Conservation (phyloP, 2,888 invertebrate genomes). For the Caradrina kadenii region DNA sequence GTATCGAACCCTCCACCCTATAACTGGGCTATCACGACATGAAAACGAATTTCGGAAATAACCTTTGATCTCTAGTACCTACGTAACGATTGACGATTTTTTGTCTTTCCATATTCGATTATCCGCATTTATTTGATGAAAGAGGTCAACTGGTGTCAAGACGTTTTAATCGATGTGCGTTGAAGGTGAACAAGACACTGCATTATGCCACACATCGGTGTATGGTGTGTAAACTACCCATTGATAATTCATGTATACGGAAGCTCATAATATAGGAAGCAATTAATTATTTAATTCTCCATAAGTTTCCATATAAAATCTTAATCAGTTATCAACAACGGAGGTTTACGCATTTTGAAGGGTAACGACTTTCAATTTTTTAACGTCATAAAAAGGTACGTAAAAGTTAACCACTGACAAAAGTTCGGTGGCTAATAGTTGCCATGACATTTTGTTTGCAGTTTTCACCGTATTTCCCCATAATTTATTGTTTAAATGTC, state of each 20-base stretch:
- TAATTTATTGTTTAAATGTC: conserved; percentile 29
- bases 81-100: conserved; percentile 9
- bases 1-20: too few species aligned
- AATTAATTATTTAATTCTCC: conserved; percentile 47
- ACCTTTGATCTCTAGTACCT: conserved; percentile 4
- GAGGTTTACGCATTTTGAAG: conserved; percentile 62
- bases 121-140: conserved; percentile 24
- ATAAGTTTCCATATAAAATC: conserved; percentile 41
- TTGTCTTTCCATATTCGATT: conserved; percentile 1
- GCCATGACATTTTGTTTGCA: conserved; percentile 55
- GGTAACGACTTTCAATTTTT: conserved; percentile 71
- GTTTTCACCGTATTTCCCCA: conserved; percentile 13
- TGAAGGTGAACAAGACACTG: conserved; percentile 51
- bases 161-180: conserved; percentile 19
- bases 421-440: neutral
- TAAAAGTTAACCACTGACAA: conserved; percentile 36
- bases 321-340: conserved; percentile 42
- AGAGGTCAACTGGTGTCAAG: conserved; percentile 27
- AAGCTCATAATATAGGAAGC: conserved; percentile 65
- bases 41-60: conserved; percentile 5
- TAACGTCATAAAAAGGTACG: conserved; percentile 49
- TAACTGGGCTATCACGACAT: too few species aligned
- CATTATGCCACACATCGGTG: conserved; percentile 15
- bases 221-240: conserved; percentile 5
- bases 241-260: conserved; percentile 58